Base-by-base conservation (phyloP, 2,888 invertebrate genomes). In the Oligia fasciuncula region DNA sequence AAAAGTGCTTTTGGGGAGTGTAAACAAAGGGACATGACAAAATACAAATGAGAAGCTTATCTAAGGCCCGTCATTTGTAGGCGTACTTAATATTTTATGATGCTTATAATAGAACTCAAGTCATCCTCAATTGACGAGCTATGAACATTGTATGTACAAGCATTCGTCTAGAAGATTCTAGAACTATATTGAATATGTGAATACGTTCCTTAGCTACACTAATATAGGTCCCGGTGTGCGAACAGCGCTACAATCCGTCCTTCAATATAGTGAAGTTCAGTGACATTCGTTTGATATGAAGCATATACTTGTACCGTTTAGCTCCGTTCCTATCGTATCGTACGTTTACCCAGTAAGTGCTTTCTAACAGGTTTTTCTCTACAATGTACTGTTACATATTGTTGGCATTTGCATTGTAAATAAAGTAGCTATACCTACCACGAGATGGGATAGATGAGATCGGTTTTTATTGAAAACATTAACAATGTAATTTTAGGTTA, bases 1-100 rank as follows among this genome's bases (percentile, higher is more conserved):
- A 89, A 84, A 88, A 85, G 81, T 80, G 85, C 80, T 77, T 83
- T 86, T 80, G 76, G 81, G 80, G 70, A 74, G 79, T 81, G 85
- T 85, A 87, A 90, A 91, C 90, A 92, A 91, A 89, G 83, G 83
- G 85, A 91, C 90, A 89, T 85, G 84, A 88, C 85, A 84, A 87
- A 87, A 87, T 87, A 89, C 89, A 90, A 91, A 91, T 89, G 90
- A 88, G 81, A 85, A 85, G 88, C 88, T 91, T 90, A 91, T 90
- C 91, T 90, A 87, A 90, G 88, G 84, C 85, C 86, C 85, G 75
- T 85, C 85, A 90, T 90, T 90, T 89, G 79, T 85, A 76, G 79
- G 67, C 70, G 70, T 70, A 70, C 70, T 80, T 77, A 85, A 88
- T 87, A 88, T 90, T 90, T 87, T 86, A 88, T 83, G 80, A 79